Evolutionary conservation across 1,140 invertebrate species (phyloP), one percentile per base, ranked within the genome.

Genomic region (Nasonia giraulti): DNA sequence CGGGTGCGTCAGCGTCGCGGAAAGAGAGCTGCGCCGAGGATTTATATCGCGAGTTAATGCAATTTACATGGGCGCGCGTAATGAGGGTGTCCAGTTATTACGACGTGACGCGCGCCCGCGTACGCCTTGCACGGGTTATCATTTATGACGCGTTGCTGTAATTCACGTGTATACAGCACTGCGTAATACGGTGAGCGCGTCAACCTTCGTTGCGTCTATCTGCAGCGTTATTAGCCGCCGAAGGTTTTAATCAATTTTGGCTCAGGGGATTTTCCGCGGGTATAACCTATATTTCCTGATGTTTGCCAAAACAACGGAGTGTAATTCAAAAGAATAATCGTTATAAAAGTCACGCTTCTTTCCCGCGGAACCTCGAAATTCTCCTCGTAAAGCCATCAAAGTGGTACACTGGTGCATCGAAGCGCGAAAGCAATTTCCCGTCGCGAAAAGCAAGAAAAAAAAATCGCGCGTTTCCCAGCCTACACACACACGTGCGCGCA

Each of bases 211-310:
- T 74, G 71, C 31, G 17, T 31, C 50, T 73, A 75, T 66, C 78
- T 37, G 69, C 79, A 71, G 27, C 27, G 27, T 27, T 27, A 27
- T 27, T 73, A 73, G 44, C 76, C 71, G 40, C 50, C 50, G 77
- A 78, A 75, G 80, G 68, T 84, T 87, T 86, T 87, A 87, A 87
- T 87, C 68, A 68, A 68, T 86, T 84, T 37, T 37, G 31, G 3
- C n/a, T 69, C 71, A 77, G 20, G n/a, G 2, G 27, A 5, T 37
- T 75, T 76, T 66, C 40, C 10, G 40, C 10, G 40, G 40, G 40
- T 44, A 8, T 44, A 44, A 11, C 10, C 4, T 44, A 10, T 44
- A 44, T 44, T 10, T 44, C 10, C 40, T 8, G 1, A 27, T 27
- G 40, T 44, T 44, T 44, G 8, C 40, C 6, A 44, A 44, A 8